These are phyloP conservation scores for Cynodonichthys magdalenae DNA, from an alignment of 2,797 vertebrate species.

Conservation along the genomic window DNA sequence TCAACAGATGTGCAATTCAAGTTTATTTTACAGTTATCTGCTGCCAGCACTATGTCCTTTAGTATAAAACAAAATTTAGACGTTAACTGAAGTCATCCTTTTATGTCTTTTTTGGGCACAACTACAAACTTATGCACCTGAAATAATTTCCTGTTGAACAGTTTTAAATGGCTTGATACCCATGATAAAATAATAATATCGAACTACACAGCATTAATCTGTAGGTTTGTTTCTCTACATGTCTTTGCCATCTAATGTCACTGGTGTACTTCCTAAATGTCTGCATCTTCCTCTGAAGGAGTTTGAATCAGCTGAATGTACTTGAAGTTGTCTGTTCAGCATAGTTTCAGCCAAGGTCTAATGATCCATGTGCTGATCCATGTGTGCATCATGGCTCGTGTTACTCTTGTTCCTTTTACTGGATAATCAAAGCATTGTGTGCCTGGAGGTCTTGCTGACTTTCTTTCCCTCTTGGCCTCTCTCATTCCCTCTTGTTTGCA, in stretches of 20 bases:
- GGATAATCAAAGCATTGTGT: conserved; percentile 74
- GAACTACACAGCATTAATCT: not conserved
- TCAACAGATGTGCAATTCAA: too few relatives aligned
- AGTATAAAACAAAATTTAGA: too few relatives aligned
- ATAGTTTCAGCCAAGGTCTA: conserved; percentile 51
- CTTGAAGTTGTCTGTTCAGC: conserved; percentile 50
- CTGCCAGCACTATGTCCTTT: too few relatives aligned
- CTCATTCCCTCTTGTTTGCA: conserved; percentile 25
- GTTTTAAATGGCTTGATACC: too few relatives aligned
- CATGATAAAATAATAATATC: not conserved
- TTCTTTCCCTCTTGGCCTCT: conserved; percentile 26
- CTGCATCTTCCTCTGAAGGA: conserved; percentile 18
- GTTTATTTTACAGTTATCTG: too few relatives aligned
- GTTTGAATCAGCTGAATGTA: conserved; percentile 39
- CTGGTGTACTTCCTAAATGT: conserved; percentile 17
- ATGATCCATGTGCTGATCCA: conserved; percentile 68
- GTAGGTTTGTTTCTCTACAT: not conserved
- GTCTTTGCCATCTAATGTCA: not conserved
- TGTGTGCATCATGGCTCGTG: conserved; percentile 63
- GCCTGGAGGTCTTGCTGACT: conserved; percentile 40
- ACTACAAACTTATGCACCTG: too few relatives aligned
- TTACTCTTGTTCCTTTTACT: conserved; percentile 62
- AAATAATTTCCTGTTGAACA: too few relatives aligned
- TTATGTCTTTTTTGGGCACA: too few relatives aligned
- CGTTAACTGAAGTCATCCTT: too few relatives aligned